Base-by-base conservation (phyloP, 2,888 invertebrate species). In the Hololepta plana region DNA sequence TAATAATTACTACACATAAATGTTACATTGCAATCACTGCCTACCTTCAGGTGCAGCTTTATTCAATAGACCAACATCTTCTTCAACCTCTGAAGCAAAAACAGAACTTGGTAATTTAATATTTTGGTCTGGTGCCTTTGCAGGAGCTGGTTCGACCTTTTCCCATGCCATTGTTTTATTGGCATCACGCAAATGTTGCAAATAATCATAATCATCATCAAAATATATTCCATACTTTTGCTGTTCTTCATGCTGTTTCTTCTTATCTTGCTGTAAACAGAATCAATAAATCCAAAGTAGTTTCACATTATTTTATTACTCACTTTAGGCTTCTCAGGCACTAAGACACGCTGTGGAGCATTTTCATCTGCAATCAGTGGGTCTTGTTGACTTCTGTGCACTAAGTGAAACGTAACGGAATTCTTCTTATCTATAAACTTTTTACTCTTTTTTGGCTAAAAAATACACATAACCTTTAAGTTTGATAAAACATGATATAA, bases 201-300 rank as follows among this genome's bases (percentile, higher is more conserved):
- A 54, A 47, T 96, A 96, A 49, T 96, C 74, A 51, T 90, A 93
- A 40, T 91, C 87, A 55, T 96, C 93, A 42, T 93, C 91, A 51
- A 72, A 95, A 48, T 74, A 85, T 32, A 96, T 73, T 2, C 93
- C 95, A 62, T 69, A 91, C 49, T 90, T 87, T 9, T 64, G 58
- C 43, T 80, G 77, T 39, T 82, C 75, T 35, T 77, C 72, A 35
- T 56, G 62, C 0, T 66, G 60, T 38, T 72, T 71, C 3, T 59
- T 44, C 3, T 45, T 38, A 31, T 60, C 57, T 15, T 41, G 35
- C 38, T 46, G 37, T 14, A 37, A 35, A 24, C 12, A 14, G 9
- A 20, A 15, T 24, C n/a, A 26, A 12, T 12, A 7, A 25, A 15
- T 8, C 10, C 2, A 12, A 15, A n/a, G n/a, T n/a, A n/a, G 21